Base-by-base conservation (phyloP, 2,113 vertebrate genomes). In the Alaudala cheleensis region DNA sequence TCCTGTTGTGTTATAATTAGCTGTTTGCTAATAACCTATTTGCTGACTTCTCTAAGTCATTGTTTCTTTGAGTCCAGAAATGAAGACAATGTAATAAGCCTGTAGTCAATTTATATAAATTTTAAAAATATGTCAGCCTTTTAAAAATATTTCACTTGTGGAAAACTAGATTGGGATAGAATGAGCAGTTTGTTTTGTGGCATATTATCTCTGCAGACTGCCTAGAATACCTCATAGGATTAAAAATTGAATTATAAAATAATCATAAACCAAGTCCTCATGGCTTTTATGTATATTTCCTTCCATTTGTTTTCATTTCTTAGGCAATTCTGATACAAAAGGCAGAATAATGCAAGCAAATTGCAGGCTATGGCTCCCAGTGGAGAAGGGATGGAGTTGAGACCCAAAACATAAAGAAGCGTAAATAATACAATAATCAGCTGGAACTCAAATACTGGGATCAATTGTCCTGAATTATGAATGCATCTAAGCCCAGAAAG, bases 301-400 rank as follows among this genome's bases (percentile, higher is more conserved):
- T 95, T 84, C 84, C 78, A 96, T 94, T 90, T 93, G 69, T 94
- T 92, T 94, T 88, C 92, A 85, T 95, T 97, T 93, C 89, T 76
- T 79, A 37, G 26, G 78, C 53, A 87, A 69, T 94, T 91, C 78
- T 97, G 39, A 74, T 91, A 83, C 42, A 82, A 95, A 93, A 95
- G 62, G 54, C 57, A 5, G 66, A 94, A 92, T 93, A 93, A 95
- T 93, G 70, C 78, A 80, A 87, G 84, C 16, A 92, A 95, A 95
- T 95, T 87, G 81, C 66, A 69, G 45, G 64, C 62, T 95, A 28
- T 70, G 70, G 44, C 49, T 95, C 81, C 42, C 65, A 10, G 12
- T 21, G 47, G 50, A 9, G 34, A 80, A 79, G 34, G 37, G 50
- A 76, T 49, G 12, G 42, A 79, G 45, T 34, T 80, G 85, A 91